Conservation (phyloP, 2,113 vertebrate genomes). For the Anguilla japonica region DNA sequence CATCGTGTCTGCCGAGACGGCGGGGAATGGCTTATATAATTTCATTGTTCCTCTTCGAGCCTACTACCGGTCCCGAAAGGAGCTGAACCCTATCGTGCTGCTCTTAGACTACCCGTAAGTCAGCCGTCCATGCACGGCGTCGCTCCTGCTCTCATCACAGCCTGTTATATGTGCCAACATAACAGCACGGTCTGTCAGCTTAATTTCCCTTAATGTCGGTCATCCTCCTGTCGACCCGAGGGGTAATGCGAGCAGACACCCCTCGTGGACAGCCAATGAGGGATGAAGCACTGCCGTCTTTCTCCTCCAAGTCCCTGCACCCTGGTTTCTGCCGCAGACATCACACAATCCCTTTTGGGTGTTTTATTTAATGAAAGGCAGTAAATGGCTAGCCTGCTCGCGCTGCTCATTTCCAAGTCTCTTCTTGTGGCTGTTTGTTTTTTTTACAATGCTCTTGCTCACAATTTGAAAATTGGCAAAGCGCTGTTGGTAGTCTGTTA, state of each 20-base stretch:
- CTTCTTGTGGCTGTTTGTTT: background rate
- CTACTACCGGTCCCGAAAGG: conserved; percentile 93
- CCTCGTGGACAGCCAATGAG: background rate
- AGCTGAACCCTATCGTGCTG: conserved; percentile 91
- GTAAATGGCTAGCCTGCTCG: background rate
- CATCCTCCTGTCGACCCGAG: no score
- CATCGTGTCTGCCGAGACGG: conserved; percentile 95
- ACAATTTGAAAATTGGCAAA: background rate
- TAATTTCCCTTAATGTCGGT: no score
- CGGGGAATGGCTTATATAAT: conserved; percentile 95
- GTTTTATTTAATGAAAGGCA: background rate
- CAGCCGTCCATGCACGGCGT: conserved; percentile 47
- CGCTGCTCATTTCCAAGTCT: background rate
- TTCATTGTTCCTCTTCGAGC: conserved; percentile 96
- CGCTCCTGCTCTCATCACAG: conserved; percentile 44
- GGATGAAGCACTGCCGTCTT: background rate
- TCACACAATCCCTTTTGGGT: background rate
- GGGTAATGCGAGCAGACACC: background rate
- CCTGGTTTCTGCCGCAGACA: background rate
- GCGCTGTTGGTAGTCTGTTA: background rate
- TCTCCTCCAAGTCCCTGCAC: background rate
- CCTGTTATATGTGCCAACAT: no score
- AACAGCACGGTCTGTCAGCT: no score
- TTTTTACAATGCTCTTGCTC: background rate
- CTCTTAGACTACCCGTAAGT: conserved; percentile 96